Evolutionary conservation across 2,797 vertebrate species (phyloP).

Genomic region (Heteromormyrus szaboi): DNA sequence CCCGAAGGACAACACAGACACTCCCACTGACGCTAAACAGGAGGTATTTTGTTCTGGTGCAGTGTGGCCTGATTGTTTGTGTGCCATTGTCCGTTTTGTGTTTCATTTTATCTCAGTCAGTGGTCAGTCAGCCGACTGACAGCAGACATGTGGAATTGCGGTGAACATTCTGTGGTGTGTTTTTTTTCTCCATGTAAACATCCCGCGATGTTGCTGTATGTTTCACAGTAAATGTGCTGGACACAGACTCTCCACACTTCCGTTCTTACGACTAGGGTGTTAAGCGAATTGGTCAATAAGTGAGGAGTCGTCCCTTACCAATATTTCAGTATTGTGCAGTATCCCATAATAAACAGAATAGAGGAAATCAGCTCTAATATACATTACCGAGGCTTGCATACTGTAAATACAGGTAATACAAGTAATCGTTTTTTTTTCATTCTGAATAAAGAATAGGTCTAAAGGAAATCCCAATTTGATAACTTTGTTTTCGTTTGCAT

Average conservation of each 20-base stretch:
- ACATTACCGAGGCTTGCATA: neutral
- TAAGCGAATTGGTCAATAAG: neutral
- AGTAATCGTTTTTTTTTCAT: neutral
- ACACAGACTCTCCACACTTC: neutral
- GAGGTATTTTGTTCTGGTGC: conserved; percentile 61
- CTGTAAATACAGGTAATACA: neutral
- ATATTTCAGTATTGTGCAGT: neutral
- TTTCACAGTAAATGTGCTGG: neutral
- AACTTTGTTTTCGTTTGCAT: neutral
- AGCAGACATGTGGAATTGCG: neutral
- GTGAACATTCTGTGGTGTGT: neutral
- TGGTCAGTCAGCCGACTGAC: neutral
- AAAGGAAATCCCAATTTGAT: neutral
- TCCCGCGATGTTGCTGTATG: neutral
- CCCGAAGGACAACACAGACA: conserved; percentile 63
- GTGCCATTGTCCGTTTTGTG: conserved; percentile 28
- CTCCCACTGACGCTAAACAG: conserved; percentile 62
- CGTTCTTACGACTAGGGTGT: neutral
- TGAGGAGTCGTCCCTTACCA: neutral
- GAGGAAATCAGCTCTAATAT: neutral
- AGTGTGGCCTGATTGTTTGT: conserved; percentile 39
- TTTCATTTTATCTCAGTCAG: neutral
- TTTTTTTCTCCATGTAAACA: neutral
- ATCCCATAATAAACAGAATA: neutral
- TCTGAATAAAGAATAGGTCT: neutral